These are phyloP conservation scores for Rutpela maculata DNA, from an alignment of 2,888 invertebrate species.

Conservation along the genomic window DNA sequence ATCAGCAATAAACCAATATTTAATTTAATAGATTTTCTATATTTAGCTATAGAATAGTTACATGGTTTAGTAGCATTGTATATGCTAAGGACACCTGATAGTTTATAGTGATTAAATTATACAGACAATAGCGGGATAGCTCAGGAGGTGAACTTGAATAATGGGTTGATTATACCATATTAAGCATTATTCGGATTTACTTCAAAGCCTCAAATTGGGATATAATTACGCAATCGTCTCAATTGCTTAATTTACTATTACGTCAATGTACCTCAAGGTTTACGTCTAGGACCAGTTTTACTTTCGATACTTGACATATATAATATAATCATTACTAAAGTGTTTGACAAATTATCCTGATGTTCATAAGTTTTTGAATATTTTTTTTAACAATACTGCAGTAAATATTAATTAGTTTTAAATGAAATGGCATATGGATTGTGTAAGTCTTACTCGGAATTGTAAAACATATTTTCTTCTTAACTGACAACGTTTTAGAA, in stretches of 20 bases:
- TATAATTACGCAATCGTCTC: too few relatives aligned
- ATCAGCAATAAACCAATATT: conserved; percentile 34
- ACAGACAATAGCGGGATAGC: conserved; percentile 23
- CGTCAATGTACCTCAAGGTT: not conserved
- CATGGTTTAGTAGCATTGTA: conserved; percentile 38
- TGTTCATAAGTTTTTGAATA: too few relatives aligned
- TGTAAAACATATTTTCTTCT: too few relatives aligned
- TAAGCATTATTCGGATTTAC: not conserved
- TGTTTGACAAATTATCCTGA: too few relatives aligned
- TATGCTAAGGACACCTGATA: conserved; percentile 38
- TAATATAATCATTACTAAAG: too few relatives aligned
- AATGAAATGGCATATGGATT: too few relatives aligned
- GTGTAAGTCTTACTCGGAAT: too few relatives aligned
- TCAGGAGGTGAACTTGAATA: conserved; percentile 31
- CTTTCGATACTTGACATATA: too few relatives aligned
- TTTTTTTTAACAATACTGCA: too few relatives aligned
- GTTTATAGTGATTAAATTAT: conserved; percentile 40
- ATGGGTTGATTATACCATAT: conserved; percentile 21
- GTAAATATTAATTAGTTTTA: too few relatives aligned
- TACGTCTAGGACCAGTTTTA: not conserved
- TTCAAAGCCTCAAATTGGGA: not conserved
- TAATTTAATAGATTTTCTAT: conserved; percentile 39
- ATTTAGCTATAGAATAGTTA: conserved; percentile 37
- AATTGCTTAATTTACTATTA: too few relatives aligned
- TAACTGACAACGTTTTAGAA: too few relatives aligned